Conservation (phyloP, 2,888 invertebrate species). For the Chalcosyrphus nemorum region DNA sequence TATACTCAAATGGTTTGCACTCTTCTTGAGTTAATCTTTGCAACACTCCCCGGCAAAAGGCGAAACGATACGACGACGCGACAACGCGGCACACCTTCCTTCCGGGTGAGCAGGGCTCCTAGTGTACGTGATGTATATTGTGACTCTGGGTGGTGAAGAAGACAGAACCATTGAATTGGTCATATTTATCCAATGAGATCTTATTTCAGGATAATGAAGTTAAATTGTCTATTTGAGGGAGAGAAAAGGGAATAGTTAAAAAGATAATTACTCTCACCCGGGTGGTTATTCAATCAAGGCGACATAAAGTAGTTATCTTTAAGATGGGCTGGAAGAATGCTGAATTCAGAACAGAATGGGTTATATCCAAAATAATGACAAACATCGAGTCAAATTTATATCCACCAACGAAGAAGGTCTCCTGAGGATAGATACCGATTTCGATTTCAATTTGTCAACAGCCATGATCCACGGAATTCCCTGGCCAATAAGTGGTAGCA, state of each 20-base stretch:
- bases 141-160: neutral
- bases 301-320: too few relatives aligned
- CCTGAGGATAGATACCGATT: too few relatives aligned
- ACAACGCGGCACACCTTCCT: neutral
- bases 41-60: neutral
- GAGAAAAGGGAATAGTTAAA: neutral
- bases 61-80: neutral
- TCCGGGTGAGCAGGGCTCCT: too few relatives aligned
- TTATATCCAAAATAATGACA: too few relatives aligned
- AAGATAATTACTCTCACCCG: neutral
- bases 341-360: too few relatives aligned
- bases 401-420: too few relatives aligned
- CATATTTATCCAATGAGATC: slow-evolving; percentile 27
- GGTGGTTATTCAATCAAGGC: neutral
- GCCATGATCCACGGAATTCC: too few relatives aligned
- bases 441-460: too few relatives aligned
- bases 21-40: slow-evolving; percentile 7
- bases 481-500: too few relatives aligned
- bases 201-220: slow-evolving; percentile 43
- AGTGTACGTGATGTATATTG: neutral
- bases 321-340: too few relatives aligned
- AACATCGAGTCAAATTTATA: too few relatives aligned
- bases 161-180: slow-evolving; percentile 19
- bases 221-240: neutral
- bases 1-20: slow-evolving; percentile 46